Percentiles rank a stretch among this genome's conserved stretches.
Evolutionary conservation across 2,797 vertebrate species (phyloP).

Genomic region (Girardinus metallicus): DNA sequence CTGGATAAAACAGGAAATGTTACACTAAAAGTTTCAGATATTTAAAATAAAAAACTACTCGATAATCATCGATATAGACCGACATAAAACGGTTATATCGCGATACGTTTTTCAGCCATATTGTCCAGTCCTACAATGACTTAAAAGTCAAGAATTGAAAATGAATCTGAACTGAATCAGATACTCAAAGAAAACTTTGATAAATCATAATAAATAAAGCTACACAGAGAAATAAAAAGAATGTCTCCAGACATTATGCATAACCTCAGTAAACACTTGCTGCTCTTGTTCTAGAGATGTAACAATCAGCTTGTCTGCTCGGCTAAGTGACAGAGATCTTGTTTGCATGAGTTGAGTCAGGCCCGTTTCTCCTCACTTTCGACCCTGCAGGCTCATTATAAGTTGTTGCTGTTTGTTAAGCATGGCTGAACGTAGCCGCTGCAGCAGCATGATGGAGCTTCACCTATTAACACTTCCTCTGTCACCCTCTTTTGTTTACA

Average conservation of each 20-base stretch:
- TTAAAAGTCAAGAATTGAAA: background rate
- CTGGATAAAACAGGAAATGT: too few relatives aligned
- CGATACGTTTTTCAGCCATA: too few relatives aligned
- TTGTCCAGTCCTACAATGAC: background rate
- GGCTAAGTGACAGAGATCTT: slow-evolving; percentile 11
- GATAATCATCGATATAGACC: too few relatives aligned
- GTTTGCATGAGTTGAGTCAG: slow-evolving; percentile 10
- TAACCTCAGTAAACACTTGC: background rate
- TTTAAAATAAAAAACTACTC: too few relatives aligned
- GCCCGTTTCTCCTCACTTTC: slow-evolving; percentile 9
- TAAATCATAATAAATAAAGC: background rate
- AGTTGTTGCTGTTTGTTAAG: slow-evolving; percentile 39
- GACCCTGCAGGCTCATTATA: slow-evolving; percentile 38
- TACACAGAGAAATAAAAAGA: background rate
- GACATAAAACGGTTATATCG: too few relatives aligned
- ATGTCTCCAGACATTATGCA: background rate
- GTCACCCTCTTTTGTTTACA: slow-evolving; percentile 28
- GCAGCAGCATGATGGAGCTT: slow-evolving; percentile 26
- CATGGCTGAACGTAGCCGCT: slow-evolving; percentile 36
- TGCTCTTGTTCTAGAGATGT: background rate
- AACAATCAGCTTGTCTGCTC: slow-evolving; percentile 11
- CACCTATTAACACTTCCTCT: slow-evolving; percentile 47
- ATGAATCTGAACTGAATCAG: background rate
- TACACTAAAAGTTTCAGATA: too few relatives aligned
- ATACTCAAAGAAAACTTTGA: background rate